These are phyloP conservation scores for Homalodisca vitripennis DNA, from an alignment of 1,140 invertebrate genomes.

Conservation along the genomic window DNA sequence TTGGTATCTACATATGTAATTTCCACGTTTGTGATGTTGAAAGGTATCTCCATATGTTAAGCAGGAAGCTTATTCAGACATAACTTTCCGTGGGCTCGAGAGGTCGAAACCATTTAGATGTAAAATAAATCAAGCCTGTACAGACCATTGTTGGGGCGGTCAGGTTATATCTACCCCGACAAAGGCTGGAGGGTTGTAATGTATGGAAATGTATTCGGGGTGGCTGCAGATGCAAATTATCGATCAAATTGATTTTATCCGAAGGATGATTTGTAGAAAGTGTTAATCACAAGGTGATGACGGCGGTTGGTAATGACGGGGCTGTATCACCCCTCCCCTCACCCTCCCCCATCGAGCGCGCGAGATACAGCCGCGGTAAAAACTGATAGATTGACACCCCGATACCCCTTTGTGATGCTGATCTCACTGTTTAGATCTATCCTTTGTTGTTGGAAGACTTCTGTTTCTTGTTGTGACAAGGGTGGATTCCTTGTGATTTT, in stretches of 20 bases:
- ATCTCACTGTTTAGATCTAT: background rate
- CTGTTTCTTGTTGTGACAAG: slow-evolving; percentile 13
- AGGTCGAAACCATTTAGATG: slow-evolving; percentile 2
- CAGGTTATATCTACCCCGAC: too few relatives aligned
- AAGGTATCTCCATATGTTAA: background rate
- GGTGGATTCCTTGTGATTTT: background rate
- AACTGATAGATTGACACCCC: background rate
- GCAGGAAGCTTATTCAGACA: background rate
- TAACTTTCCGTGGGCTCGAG: background rate
- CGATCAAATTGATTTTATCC: slow-evolving; percentile 27
- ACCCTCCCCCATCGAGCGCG: background rate
- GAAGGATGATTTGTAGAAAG: slow-evolving; percentile 25
- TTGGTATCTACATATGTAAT: background rate
- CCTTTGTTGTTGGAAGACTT: slow-evolving; percentile 1
- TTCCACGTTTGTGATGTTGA: slow-evolving; percentile 13
- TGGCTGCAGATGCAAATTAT: slow-evolving; percentile 19
- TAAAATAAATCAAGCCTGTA: slow-evolving; percentile 1
- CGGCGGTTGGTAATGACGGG: slow-evolving; percentile 12
- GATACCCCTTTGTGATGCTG: slow-evolving; percentile 8
- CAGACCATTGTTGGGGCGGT: too few relatives aligned
- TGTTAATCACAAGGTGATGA: slow-evolving; percentile 24
- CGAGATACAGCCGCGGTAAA: background rate
- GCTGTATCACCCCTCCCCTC: background rate
- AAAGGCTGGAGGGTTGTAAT: background rate
- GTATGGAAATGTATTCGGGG: slow-evolving; percentile 25